phyloP scores from a whole-genome alignment of 1,140 invertebrate genomes.

The Cephus cinctus region DNA sequence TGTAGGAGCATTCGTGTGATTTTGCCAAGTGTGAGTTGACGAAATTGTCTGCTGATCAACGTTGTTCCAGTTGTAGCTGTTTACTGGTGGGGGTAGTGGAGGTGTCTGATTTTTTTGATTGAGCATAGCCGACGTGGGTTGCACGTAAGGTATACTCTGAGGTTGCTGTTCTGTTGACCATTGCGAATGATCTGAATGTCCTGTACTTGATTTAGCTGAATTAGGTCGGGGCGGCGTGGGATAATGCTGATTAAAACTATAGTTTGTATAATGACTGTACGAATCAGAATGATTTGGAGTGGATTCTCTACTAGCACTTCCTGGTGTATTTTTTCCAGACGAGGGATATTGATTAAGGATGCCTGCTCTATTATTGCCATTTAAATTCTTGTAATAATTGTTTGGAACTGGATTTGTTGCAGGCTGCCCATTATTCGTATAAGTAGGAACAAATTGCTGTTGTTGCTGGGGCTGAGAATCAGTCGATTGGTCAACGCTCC shows the following conservation, averaged over 20 bases:
- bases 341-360: conserved; percentile 23
- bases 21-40: conserved; percentile 32
- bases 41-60: neutral
- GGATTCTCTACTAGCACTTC: conserved; percentile 23
- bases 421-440: conserved; percentile 34
- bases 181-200: conserved; percentile 23
- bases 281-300: conserved; percentile 31
- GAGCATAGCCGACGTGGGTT: conserved; percentile 13
- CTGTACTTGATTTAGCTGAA: conserved; percentile 23
- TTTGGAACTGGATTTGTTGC: conserved; percentile 30
- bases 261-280: conserved; percentile 36
- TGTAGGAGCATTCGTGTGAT: conserved; percentile 23
- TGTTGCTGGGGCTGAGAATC: conserved; percentile 32
- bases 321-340: conserved; percentile 21
- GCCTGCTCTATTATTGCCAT: conserved; percentile 38
- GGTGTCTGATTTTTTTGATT: conserved; percentile 23
- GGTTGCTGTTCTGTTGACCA: conserved; percentile 29
- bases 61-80: conserved; percentile 39
- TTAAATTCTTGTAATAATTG: conserved; percentile 45
- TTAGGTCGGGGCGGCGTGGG: conserved; percentile 20
- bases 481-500: conserved; percentile 46
- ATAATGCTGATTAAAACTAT: conserved; percentile 37
- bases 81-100: conserved; percentile 14
- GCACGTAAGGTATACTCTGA: conserved; percentile 13
- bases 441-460: conserved; percentile 25